Evolutionary conservation across 2,113 vertebrate genomes (phyloP).

Genomic region (Bettongia penicillata): DNA sequence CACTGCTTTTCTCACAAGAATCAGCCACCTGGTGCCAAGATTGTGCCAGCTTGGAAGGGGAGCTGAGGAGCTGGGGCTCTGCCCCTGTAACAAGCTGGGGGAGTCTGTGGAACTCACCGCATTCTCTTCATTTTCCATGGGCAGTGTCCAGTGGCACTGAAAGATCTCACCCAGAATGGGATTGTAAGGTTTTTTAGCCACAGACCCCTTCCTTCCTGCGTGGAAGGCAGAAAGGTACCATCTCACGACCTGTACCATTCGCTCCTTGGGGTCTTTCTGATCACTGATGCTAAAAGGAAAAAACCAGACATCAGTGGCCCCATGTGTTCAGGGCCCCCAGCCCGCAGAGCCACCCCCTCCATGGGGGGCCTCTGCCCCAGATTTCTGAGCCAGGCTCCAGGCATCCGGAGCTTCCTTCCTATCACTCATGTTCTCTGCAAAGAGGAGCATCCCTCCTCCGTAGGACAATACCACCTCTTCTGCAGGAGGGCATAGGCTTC

Average conservation of each 20-base stretch:
- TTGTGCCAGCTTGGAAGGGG: no score
- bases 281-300: constrained; percentile 91
- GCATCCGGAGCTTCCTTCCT: no score
- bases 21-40: no score
- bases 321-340: background rate
- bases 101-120: constrained; percentile 79
- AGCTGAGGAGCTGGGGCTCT: constrained; percentile 63
- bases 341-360: background rate
- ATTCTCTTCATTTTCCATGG: constrained; percentile 90
- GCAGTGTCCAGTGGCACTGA: constrained; percentile 96
- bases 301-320: constrained; percentile 19
- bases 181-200: constrained; percentile 99
- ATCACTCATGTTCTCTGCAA: no score
- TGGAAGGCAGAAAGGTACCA: constrained; percentile 99
- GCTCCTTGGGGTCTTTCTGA: constrained; percentile 92
- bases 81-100: constrained; percentile 82
- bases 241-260: constrained; percentile 97
- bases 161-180: constrained; percentile 98
- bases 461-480: no score
- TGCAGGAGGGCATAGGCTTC: no score
- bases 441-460: no score
- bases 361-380: no score
- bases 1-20: background rate
- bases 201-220: constrained; percentile 98
- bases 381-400: no score